A percentile compares a stretch with the other conserved stretches of the same genome.
phyloP scores from a whole-genome alignment of 1,140 invertebrate species.

The Muscidifurax raptorellus region DNA sequence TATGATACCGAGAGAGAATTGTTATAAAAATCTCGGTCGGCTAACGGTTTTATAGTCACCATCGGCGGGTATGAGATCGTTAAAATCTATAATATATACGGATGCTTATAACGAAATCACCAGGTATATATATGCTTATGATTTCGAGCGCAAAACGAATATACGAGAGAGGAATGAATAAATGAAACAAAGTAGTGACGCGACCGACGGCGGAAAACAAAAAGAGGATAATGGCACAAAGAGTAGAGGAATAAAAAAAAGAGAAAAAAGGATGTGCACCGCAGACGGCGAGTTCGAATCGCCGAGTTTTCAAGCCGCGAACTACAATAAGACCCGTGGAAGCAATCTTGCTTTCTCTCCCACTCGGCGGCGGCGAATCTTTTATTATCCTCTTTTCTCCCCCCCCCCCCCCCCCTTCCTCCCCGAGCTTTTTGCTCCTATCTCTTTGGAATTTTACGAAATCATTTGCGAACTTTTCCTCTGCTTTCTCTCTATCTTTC shows the following conservation, averaged over 20 bases:
- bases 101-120: no score
- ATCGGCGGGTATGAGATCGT: no score
- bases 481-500: constrained; percentile 33
- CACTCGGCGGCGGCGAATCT: neutral
- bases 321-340: neutral
- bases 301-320: constrained; percentile 2
- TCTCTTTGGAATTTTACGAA: neutral
- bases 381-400: neutral
- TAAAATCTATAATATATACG: no score
- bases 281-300: neutral
- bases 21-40: no score
- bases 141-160: no score
- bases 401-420: no score
- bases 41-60: no score
- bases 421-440: neutral
- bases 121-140: no score
- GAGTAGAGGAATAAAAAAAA: neutral
- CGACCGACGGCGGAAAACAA: neutral
- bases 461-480: constrained; percentile 29
- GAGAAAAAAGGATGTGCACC: neutral
- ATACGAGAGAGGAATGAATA: no score
- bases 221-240: neutral
- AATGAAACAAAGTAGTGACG: neutral
- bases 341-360: neutral
- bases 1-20: no score